A percentile compares a stretch with the other conserved stretches of the same genome.
phyloP scores from a whole-genome alignment of 2,113 vertebrate genomes.

The Sinocyclocheilus anshuiensis region DNA sequence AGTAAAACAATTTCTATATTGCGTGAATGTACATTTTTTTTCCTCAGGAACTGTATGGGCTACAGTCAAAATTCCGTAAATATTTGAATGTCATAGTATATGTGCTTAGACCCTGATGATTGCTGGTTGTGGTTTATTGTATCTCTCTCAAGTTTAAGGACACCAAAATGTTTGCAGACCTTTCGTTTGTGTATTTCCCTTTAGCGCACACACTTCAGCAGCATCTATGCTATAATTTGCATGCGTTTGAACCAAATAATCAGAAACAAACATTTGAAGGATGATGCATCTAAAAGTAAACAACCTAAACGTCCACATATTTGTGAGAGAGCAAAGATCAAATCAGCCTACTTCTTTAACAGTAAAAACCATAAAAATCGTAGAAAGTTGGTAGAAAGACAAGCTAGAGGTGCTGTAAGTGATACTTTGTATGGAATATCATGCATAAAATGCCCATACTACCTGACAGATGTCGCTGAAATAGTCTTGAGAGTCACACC shows the following conservation, averaged over 20 bases:
- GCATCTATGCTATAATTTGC: not conserved
- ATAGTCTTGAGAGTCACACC: not conserved
- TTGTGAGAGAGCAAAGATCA: not conserved
- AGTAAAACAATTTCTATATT: too few relatives aligned
- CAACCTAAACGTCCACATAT: not conserved
- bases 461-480: not conserved
- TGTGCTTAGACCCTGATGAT: not conserved
- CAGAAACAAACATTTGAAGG: not conserved
- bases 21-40: too few relatives aligned
- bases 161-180: slow-evolving; percentile 45
- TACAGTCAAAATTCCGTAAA: too few relatives aligned
- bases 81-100: too few relatives aligned
- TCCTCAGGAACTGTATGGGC: too few relatives aligned
- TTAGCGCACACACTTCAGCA: not conserved
- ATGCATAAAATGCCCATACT: not conserved
- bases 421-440: not conserved
- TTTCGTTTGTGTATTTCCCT: slow-evolving; percentile 1
- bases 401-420: not conserved
- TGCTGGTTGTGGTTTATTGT: not conserved
- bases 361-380: not conserved
- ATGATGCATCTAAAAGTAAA: not conserved
- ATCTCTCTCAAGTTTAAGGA: slow-evolving; percentile 34
- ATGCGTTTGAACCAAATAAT: not conserved
- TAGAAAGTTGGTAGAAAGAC: not conserved
- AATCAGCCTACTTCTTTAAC: not conserved